Percentiles rank a stretch among this genome's conserved stretches.
phyloP scores from a whole-genome alignment of 1,140 invertebrate genomes.

The Ectropis grisescens region DNA sequence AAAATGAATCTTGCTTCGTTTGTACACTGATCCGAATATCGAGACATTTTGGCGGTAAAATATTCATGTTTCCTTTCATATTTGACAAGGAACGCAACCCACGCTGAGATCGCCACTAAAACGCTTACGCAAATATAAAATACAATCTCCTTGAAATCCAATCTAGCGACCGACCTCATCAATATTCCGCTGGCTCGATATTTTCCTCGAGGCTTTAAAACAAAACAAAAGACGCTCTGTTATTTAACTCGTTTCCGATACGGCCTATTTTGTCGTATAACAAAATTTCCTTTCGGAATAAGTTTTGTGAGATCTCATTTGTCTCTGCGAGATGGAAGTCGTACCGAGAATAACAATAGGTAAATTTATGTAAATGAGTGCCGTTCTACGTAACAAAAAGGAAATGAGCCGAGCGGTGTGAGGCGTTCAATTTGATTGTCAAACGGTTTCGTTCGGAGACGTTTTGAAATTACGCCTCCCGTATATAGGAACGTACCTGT shows the following conservation, averaged over 20 bases:
- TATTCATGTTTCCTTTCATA: too few relatives aligned
- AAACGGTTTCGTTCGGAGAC: conserved; percentile 18
- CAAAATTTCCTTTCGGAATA: conserved; percentile 56
- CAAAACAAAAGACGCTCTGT: conserved; percentile 57
- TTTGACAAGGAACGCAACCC: too few relatives aligned
- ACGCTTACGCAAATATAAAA: conserved; percentile 9
- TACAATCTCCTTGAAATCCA: conserved; percentile 9
- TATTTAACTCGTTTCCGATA: conserved; percentile 67
- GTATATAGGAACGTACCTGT: conserved; percentile 4
- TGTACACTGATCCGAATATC: too few relatives aligned
- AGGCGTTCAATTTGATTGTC: conserved; percentile 27
- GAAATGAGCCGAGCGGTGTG: conserved; percentile 38
- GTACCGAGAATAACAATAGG: conserved; percentile 56
- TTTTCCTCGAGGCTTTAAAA: conserved; percentile 48
- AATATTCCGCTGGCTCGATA: conserved; percentile 48
- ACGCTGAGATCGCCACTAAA: not conserved
- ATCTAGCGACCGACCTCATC: conserved; percentile 18
- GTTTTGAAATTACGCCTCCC: conserved; percentile 28
- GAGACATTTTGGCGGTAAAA: too few relatives aligned
- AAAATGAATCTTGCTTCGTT: too few relatives aligned
- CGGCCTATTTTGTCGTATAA: conserved; percentile 44
- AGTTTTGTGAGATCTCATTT: conserved; percentile 44
- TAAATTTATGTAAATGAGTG: conserved; percentile 65
- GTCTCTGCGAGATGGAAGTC: conserved; percentile 30
- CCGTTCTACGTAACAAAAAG: conserved; percentile 52